Percentiles rank a stretch among this genome's conserved stretches.
These are phyloP conservation scores for Melanocharis versteri DNA, from an alignment of 2,113 vertebrate genomes.

Conservation along the genomic window DNA sequence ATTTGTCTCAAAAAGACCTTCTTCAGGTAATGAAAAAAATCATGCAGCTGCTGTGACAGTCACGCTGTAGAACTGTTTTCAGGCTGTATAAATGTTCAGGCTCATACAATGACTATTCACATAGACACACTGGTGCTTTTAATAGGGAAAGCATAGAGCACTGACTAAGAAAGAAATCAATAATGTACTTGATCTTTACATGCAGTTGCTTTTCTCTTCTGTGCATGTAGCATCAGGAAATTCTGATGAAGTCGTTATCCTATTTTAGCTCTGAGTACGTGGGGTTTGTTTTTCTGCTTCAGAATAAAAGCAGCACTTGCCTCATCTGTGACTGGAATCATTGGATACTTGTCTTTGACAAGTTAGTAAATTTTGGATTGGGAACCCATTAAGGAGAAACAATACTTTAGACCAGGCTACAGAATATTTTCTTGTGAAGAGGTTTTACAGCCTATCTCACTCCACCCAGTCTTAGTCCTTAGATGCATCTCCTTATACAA, in stretches of 20 bases:
- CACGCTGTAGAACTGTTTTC: not conserved
- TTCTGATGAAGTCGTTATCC: not conserved
- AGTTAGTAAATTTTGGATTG: not conserved
- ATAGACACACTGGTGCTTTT: not conserved
- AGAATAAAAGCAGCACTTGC: not conserved
- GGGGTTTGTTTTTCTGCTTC: not conserved
- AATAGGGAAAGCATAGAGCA: not conserved
- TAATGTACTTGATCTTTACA: not conserved
- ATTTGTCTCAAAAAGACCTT: constrained; percentile 85
- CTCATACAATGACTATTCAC: not conserved
- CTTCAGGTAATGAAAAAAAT: constrained; percentile 79
- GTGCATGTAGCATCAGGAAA: not conserved
- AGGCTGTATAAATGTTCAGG: not conserved
- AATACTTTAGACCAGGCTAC: not conserved
- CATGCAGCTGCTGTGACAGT: not conserved
- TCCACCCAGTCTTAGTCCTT: not conserved
- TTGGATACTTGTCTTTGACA: not conserved
- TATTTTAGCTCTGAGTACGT: not conserved
- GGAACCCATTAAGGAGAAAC: not conserved
- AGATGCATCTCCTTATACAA: not conserved
- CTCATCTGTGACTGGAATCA: not conserved
- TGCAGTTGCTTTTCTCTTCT: not conserved
- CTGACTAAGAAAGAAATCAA: not conserved
- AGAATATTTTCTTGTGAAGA: not conserved
- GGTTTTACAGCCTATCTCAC: not conserved